Conservation (phyloP, 2,888 invertebrate genomes). For the Diploptera punctata region DNA sequence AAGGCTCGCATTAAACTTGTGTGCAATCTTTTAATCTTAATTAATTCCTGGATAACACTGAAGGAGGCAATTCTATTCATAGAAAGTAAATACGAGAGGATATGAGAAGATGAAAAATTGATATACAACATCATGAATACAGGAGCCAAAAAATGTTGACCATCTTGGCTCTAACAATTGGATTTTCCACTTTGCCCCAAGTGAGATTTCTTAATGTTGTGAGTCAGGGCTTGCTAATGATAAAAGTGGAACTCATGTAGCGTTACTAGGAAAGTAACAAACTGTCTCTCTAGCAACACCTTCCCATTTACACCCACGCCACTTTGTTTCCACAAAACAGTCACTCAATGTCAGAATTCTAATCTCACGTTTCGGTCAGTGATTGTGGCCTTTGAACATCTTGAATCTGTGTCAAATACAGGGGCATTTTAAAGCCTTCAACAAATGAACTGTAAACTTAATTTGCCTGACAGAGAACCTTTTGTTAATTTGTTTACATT, state of each 20-base stretch:
- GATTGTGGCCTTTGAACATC: background rate
- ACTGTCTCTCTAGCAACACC: background rate
- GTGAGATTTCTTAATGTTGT: background rate
- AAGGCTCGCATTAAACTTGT: no score
- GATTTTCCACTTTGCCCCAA: background rate
- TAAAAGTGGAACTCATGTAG: conserved; percentile 38
- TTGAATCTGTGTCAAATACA: background rate
- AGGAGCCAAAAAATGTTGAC: no score
- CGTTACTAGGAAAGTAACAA: conserved; percentile 34
- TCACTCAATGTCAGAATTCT: background rate
- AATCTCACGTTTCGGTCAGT: background rate
- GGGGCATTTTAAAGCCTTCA: background rate
- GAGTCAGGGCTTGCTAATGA: conserved; percentile 26
- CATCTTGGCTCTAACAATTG: background rate
- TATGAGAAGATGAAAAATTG: no score
- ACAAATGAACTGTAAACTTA: background rate
- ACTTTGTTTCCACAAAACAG: background rate
- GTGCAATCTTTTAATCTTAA: no score
- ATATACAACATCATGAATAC: no score
- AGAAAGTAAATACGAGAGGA: no score
- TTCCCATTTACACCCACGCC: background rate
- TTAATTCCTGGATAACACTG: no score
- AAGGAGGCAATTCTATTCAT: no score
- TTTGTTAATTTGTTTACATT: background rate
- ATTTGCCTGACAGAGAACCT: background rate